Base-by-base conservation (phyloP, 2,888 invertebrate genomes). In the Macaria notata region DNA sequence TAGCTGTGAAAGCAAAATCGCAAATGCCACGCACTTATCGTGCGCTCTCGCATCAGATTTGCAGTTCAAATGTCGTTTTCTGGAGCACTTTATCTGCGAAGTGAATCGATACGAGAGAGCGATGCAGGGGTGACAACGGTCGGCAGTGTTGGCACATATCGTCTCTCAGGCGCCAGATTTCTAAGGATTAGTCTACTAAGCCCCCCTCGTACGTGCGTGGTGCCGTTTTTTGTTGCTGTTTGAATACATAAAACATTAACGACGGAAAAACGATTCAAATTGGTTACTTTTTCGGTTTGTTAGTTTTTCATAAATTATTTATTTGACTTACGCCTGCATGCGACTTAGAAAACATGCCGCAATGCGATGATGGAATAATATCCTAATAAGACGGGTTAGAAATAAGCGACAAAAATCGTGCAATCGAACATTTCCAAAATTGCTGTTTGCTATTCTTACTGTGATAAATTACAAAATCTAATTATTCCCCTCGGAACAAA, bases 121-220 rank as follows among this genome's bases (percentile, higher is more conserved):
- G 53, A 49, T 5, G 43, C 66, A 71, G 69, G 71, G 72, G 73
- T 69, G 75, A 67, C 71, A 69, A 57, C 68, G 67, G 74, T 72
- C 80, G 79, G 68, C 76, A 76, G 68, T 66, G 74, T 72, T 81
- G 79, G 68, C 75, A 76, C 75, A 78, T 74, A 79, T 76, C 71
- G 79, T 71, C 75, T 65, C 72, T 61, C 62, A 69, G 78, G 76
- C 77, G 77, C 71, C 78, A 67, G 64, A 51, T 59, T 67, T 67
- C 66, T 47, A 71, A 65, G 73, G 73, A 72, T 75, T 69, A 70
- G 52, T 53, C 53, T 49, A 41, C 51, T 54, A 48, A 63, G 53
- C 38, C 46, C 60, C 56, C 56, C 53, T 55, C 53, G 36, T 41
- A 49, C 49, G 49, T 56, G 55, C 54, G 56, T 47, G 56, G 46